These are phyloP conservation scores for Bungarus multicinctus DNA, from an alignment of 2,113 vertebrate species.

Conservation along the genomic window DNA sequence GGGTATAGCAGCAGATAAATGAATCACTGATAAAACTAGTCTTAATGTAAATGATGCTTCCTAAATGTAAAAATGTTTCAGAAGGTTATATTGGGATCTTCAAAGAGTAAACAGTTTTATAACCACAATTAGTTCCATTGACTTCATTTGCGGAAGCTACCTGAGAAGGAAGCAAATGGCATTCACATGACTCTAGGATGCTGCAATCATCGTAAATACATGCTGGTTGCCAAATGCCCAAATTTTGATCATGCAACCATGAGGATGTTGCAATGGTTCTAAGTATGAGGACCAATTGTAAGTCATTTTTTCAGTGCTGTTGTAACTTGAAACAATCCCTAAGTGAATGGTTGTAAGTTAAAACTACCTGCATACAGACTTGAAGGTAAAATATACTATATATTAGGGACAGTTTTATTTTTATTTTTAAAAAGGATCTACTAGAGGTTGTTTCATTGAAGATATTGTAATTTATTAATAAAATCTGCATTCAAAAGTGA, in stretches of 20 bases:
- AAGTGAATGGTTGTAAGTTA: not conserved
- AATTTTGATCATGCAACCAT: not conserved
- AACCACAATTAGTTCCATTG: not conserved
- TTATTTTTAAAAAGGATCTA: not conserved
- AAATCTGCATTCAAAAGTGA: not conserved
- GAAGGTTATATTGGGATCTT: not conserved
- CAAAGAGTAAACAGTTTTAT: not conserved
- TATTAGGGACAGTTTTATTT: not conserved
- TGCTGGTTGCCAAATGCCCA: not conserved
- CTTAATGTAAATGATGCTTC: not conserved
- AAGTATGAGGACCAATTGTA: not conserved
- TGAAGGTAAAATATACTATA: not conserved
- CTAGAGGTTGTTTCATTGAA: not conserved
- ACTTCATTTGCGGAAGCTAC: not conserved
- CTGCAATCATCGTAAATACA: not conserved
- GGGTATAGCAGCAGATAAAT: not conserved
- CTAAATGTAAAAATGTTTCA: not conserved
- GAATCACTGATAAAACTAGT: not conserved
- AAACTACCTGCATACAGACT: not conserved
- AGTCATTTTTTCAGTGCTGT: not conserved
- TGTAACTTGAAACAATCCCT: not conserved
- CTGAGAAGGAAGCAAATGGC: not conserved
- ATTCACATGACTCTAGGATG: not conserved
- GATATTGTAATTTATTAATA: not conserved
- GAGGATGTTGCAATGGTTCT: not conserved